Base-by-base conservation (phyloP, 2,797 vertebrate genomes). In the Trachurus trachurus region DNA sequence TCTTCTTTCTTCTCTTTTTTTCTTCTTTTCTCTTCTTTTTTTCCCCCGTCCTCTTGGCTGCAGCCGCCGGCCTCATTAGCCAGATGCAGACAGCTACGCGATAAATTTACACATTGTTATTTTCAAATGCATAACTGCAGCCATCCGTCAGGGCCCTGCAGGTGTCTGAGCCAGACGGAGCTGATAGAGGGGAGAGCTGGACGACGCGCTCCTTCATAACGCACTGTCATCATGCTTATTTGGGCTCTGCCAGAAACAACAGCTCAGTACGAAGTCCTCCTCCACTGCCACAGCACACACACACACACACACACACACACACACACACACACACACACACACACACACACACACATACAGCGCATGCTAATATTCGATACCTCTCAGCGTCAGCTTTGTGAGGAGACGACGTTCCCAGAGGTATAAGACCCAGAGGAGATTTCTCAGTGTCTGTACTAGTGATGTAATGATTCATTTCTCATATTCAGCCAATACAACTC, bases 211-310 rank as follows among this genome's bases (percentile, higher is more conserved):
- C 59, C 13, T 66, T 72, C 74, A 81, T 60, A 72, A 81, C 26
- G 11, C 29, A 10, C 79, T 60, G 70, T 75, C 64, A 57, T 87
- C 81, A 84, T 66, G 75, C 80, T 88, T 81, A 70, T 80, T 72
- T 72, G 66, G 47, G 58, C 60, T 62, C 19, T 85, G 91, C 92
- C 89, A 92, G 87, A 91, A 91, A 92, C 81, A 88, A 89, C 83
- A 88, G 73, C 75, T 91, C 78, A 70, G 57, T 77, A 62, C 80
- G 65, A 83, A 71, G 79, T 80, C 49, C 81, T 66, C 80, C 54
- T 47, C 56, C n/a, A 34, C 19, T 68, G 26, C 22, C 44, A 63
- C 44, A 66, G 22, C 26, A 26, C 26, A 26, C 26, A 26, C 26
- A 26, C 26, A 26, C 26, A 26, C 26, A 26, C 26, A 26, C 5